Conservation (phyloP, 2,888 invertebrate species). For the Lacanobia wlatinum region DNA sequence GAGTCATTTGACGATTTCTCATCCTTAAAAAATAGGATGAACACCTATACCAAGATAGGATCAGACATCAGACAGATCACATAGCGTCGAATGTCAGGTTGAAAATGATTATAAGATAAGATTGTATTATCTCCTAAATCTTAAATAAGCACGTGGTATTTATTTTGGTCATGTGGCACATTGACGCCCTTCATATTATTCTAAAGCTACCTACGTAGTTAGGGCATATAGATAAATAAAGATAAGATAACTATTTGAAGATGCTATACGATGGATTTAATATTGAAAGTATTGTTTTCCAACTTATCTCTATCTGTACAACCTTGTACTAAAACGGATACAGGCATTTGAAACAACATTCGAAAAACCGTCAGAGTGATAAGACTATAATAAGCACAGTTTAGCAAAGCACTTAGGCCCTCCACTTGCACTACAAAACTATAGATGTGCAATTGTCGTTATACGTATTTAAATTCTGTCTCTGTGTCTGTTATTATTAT, state of each 20-base stretch:
- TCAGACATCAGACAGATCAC: constrained; percentile 27
- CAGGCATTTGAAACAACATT: constrained; percentile 6
- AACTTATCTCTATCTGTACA: neutral
- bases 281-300: constrained; percentile 35
- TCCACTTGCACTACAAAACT: no score
- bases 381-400: neutral
- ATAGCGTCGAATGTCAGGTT: constrained; percentile 18
- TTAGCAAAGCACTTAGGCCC: no score
- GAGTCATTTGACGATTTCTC: no score
- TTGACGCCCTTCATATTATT: constrained; percentile 3
- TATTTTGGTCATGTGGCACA: constrained; percentile 9
- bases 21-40: no score
- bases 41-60: constrained; percentile 1
- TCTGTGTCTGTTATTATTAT: no score
- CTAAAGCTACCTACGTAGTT: neutral
- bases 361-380: constrained; percentile 4
- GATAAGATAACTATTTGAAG: constrained; percentile 40
- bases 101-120: constrained; percentile 15
- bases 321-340: constrained; percentile 24
- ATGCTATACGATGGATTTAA: constrained; percentile 7
- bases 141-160: constrained; percentile 2
- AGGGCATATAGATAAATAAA: constrained; percentile 18
- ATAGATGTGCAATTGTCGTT: no score
- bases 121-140: constrained; percentile 27
- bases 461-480: no score